A percentile compares a stretch with the other conserved stretches of the same genome.
phyloP scores from a whole-genome alignment of 2,888 invertebrate genomes.

The Drosophila algonquin region DNA sequence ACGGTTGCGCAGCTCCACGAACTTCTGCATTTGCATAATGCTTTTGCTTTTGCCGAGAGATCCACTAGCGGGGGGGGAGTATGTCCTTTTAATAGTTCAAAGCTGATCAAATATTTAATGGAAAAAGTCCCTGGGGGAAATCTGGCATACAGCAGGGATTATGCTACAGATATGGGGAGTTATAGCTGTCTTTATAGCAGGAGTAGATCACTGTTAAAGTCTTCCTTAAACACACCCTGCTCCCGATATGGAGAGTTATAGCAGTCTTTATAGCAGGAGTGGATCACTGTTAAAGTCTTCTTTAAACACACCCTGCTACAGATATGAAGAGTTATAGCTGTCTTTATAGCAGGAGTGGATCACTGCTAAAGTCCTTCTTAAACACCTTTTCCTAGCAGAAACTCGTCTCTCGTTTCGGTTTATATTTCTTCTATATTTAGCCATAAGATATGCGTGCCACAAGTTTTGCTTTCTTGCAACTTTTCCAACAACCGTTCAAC shows the following conservation, averaged over 20 bases:
- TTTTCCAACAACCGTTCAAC: conserved; percentile 3
- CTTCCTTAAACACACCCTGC: no score
- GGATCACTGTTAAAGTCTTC: background rate
- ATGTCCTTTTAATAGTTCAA: background rate
- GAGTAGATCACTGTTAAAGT: no score
- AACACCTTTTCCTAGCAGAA: background rate
- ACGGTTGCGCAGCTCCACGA: conserved; percentile 30
- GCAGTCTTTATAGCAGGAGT: background rate
- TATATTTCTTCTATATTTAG: conserved; percentile 12
- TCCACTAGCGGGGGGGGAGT: background rate
- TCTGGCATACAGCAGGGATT: no score
- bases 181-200: background rate
- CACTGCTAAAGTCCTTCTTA: background rate
- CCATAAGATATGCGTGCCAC: conserved; percentile 36
- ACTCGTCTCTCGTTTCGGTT: background rate
- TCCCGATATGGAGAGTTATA: no score
- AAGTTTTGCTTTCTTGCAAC: conserved; percentile 10
- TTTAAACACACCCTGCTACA: background rate
- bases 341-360: background rate
- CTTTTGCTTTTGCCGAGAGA: conserved; percentile 27
- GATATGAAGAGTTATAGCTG: background rate
- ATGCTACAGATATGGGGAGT: background rate
- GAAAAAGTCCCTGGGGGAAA: background rate
- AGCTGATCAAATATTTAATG: conserved; percentile 1
- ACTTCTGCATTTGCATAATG: conserved; percentile 65